Conservation (phyloP, 2,888 invertebrate genomes). For the Fragum fragum region DNA sequence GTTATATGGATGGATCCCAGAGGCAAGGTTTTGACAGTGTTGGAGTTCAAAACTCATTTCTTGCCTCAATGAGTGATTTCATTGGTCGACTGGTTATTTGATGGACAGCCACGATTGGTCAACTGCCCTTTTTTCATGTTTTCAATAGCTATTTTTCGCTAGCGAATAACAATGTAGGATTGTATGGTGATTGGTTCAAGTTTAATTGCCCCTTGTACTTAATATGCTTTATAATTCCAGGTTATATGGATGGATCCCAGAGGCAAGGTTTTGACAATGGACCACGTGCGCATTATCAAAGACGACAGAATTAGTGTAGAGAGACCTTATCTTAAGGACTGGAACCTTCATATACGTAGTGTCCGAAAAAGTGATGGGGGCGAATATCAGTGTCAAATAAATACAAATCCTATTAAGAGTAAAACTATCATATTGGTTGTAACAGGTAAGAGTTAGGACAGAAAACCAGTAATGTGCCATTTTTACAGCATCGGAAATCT, state of each 20-base stretch:
- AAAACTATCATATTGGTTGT: conserved; percentile 81
- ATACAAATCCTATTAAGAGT: conserved; percentile 83
- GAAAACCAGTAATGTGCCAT: too few relatives aligned
- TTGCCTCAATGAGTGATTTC: too few relatives aligned
- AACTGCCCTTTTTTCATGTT: too few relatives aligned
- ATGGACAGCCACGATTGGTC: too few relatives aligned
- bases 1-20: conserved; percentile 83
- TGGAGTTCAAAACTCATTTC: too few relatives aligned
- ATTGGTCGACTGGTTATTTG: too few relatives aligned
- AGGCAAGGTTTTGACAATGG: conserved; percentile 77
- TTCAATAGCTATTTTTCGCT: too few relatives aligned
- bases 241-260: conserved; percentile 83
- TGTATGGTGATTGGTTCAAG: too few relatives aligned
- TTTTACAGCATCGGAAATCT: too few relatives aligned
- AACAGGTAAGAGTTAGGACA: conserved; percentile 83
- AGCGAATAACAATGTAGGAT: too few relatives aligned
- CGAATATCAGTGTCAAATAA: conserved; percentile 84
- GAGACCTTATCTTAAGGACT: conserved; percentile 82
- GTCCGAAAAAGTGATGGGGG: conserved; percentile 82
- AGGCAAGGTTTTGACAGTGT: conserved; percentile 77
- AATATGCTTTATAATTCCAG: conserved; percentile 67
- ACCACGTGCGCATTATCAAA: conserved; percentile 80
- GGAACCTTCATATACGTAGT: conserved; percentile 84
- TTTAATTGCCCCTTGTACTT: too few relatives aligned
- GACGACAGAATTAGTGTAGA: conserved; percentile 84